Evolutionary conservation across 2,113 vertebrate species (phyloP).

Genomic region (Nothocercus nigrocapillus): DNA sequence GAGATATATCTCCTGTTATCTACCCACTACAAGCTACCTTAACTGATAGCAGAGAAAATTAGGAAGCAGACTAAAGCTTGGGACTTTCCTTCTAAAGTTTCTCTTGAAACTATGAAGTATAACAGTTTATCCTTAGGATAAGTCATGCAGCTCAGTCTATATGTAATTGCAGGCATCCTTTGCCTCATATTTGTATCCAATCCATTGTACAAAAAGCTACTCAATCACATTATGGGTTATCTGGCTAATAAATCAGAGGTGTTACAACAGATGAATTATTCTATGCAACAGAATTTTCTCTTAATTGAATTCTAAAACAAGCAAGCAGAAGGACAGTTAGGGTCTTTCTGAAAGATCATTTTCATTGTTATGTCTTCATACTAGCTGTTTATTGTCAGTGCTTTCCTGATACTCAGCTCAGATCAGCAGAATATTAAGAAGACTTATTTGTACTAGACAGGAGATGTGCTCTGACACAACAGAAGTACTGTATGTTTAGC

Average conservation of each 20-base stretch:
- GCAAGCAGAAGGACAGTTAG: neutral
- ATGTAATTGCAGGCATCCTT: neutral
- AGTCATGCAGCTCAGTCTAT: neutral
- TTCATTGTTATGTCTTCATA: neutral
- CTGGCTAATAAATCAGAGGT: neutral
- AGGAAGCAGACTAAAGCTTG: neutral
- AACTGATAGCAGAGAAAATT: fast-evolving
- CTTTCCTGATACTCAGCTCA: neutral
- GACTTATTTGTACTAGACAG: neutral
- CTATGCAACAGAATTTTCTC: neutral
- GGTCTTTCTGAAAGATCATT: neutral
- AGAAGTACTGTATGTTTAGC: neutral
- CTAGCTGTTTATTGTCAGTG: neutral
- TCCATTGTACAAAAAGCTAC: neutral
- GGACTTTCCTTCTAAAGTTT: neutral
- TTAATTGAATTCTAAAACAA: slow-evolving; percentile 9
- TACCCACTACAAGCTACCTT: neutral
- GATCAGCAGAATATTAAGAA: neutral
- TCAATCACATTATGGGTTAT: neutral
- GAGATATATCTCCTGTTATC: neutral
- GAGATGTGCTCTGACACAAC: neutral
- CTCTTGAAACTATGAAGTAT: neutral
- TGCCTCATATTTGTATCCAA: fast-evolving
- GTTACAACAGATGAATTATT: neutral
- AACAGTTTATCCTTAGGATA: neutral